phyloP scores from a whole-genome alignment of 1,140 invertebrate genomes.

The Sitobion miscanthi region DNA sequence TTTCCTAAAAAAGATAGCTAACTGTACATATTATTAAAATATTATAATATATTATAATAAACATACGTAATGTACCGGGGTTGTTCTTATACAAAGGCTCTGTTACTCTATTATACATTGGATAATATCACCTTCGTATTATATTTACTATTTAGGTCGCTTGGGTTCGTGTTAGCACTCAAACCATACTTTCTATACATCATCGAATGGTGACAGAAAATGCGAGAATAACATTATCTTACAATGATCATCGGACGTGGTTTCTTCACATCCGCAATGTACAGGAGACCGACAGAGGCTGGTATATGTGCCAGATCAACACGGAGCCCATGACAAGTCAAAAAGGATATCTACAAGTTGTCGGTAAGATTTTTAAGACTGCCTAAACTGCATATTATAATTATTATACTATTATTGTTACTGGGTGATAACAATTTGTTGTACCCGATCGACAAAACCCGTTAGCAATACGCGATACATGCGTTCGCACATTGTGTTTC shows the following conservation, averaged over 20 bases:
- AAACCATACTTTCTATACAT: constrained; percentile 89
- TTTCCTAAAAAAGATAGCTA: no score
- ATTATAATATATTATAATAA: no score
- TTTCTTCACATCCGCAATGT: constrained; percentile 84
- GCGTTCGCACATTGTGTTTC: constrained; percentile 58
- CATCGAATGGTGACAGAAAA: constrained; percentile 89
- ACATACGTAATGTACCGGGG: no score
- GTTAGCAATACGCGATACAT: not conserved
- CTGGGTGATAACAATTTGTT: not conserved
- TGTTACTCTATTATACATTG: no score
- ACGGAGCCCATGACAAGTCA: constrained; percentile 85
- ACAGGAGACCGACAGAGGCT: constrained; percentile 80
- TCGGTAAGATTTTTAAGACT: constrained; percentile 69
- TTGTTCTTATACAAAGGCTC: no score
- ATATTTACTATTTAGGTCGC: constrained; percentile 78
- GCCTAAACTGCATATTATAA: no score
- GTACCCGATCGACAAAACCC: not conserved
- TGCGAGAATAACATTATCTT: constrained; percentile 81
- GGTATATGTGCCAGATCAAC: constrained; percentile 86
- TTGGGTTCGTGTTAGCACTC: constrained; percentile 89
- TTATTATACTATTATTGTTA: not conserved
- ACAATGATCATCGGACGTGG: constrained; percentile 88
- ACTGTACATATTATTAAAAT: no score
- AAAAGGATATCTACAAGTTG: constrained; percentile 86
- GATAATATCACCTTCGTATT: not conserved